Base-by-base conservation (phyloP, 2,797 vertebrate species). In the Smutsia temminckii region DNA sequence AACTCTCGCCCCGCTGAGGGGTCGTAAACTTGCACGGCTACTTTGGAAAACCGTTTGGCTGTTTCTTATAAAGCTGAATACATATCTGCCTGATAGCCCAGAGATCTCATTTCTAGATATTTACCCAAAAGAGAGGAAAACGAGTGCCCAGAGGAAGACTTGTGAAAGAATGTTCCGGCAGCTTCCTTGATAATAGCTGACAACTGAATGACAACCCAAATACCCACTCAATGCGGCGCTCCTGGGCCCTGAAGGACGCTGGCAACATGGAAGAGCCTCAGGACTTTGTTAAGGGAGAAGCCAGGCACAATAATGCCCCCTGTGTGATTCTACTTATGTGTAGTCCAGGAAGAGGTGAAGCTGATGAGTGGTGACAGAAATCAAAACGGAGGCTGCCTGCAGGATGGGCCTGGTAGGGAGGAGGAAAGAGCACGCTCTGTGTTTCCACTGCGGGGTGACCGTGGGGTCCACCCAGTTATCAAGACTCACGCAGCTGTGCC, bases 291-390 rank as follows among this genome's bases (percentile, higher is more conserved):
- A 40, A 14, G 23, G 18, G 53, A 46, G 49, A 42, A 34, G 20
- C 5, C 71, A 49, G 51, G 49, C 20, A 5, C 4, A 20, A 16
- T 32, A n/a, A 29, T 0, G 9, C 32, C 40, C 23, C 23, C n/a
- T 25, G 2, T 16, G 2, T 17, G 4, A 20, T 10, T 32, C 55
- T 11, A 1, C 4, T 34, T 29, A 14, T 1, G 2, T 6, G 5
- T 25, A 3, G 20, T 25, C 25, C 40, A 23, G 32, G 13, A 46
- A 32, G 57, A 23, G 55, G 42, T 64, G 29, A 59, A n/a, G 14
- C 0, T 13, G 32, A 9, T 1, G 1, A 2, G 5, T 0, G 4
- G 32, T 4, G 27, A 42, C 2, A 17, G 77, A 25, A 27, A 14
- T 1, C 63, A 23, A 37, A 11, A 3, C 9, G 29, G 49, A 17